Conservation (phyloP, 1,140 invertebrate genomes). For the Hypsibius dujardini region DNA sequence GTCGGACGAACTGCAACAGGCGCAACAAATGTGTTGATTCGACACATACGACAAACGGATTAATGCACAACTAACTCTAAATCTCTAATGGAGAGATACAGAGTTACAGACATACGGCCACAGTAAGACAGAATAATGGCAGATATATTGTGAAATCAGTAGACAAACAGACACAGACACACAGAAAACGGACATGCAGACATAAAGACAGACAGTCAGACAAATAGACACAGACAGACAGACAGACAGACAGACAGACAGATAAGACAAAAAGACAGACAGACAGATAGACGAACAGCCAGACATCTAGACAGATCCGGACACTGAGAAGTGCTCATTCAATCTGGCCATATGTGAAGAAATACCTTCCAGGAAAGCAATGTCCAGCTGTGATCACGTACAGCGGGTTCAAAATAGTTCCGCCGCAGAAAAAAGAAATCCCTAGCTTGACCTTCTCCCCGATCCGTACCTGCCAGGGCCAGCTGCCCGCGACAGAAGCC, state of each 20-base stretch:
- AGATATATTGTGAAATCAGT: too few relatives aligned
- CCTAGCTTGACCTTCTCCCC: not conserved
- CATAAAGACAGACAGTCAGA: too few relatives aligned
- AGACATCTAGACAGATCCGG: not conserved
- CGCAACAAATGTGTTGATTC: not conserved
- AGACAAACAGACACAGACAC: too few relatives aligned
- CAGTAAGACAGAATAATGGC: too few relatives aligned
- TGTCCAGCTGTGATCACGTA: slow-evolving; percentile 10
- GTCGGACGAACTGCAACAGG: not conserved
- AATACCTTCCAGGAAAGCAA: not conserved
- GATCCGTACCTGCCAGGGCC: slow-evolving; percentile 13
- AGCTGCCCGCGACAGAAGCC: not conserved
- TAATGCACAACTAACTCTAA: too few relatives aligned
- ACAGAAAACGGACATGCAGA: too few relatives aligned
- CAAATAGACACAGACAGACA: too few relatives aligned
- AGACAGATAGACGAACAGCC: not conserved
- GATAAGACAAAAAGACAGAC: too few relatives aligned
- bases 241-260: too few relatives aligned
- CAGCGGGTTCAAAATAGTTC: not conserved
- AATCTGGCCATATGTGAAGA: not conserved
- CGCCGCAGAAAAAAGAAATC: slow-evolving; percentile 11
- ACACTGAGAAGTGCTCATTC: not conserved
- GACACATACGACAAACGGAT: too few relatives aligned
- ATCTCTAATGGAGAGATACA: too few relatives aligned
- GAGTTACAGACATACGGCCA: too few relatives aligned